Conservation (phyloP, 2,888 invertebrate genomes). For the Xanthostigma xanthostigma region DNA sequence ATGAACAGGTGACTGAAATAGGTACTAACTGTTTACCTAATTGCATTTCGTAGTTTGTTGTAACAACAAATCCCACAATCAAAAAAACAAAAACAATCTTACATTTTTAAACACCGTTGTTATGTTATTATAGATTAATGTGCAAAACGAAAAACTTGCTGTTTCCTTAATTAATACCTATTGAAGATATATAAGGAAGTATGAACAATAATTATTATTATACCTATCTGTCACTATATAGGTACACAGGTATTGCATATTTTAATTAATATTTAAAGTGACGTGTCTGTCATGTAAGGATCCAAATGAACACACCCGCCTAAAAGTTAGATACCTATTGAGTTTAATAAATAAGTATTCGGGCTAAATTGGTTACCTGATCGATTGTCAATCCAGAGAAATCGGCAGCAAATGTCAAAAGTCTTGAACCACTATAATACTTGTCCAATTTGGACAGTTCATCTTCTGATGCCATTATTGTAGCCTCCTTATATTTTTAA, state of each 20-base stretch:
- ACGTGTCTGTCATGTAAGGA: background rate
- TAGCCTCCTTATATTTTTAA: too few relatives aligned
- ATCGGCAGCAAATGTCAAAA: conserved; percentile 52
- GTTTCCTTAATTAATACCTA: too few relatives aligned
- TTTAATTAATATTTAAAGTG: background rate
- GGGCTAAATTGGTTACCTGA: conserved; percentile 43
- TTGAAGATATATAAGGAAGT: too few relatives aligned
- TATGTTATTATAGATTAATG: too few relatives aligned
- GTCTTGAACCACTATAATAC: conserved; percentile 51
- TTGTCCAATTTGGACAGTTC: background rate
- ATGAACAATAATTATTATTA: too few relatives aligned
- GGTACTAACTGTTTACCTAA: too few relatives aligned
- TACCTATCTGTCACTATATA: background rate
- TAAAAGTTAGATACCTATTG: background rate
- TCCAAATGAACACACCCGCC: background rate
- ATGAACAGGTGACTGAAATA: too few relatives aligned
- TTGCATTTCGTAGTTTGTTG: too few relatives aligned
- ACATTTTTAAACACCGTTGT: too few relatives aligned
- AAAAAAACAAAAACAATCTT: too few relatives aligned
- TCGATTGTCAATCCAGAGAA: conserved; percentile 59
- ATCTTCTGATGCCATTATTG: background rate
- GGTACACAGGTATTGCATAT: background rate
- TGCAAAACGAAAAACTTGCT: too few relatives aligned
- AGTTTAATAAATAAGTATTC: background rate
- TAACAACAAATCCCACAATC: too few relatives aligned